These are phyloP conservation scores for Peromyscus aztecus DNA, from an alignment of 2,797 vertebrate species.

Conservation along the genomic window DNA sequence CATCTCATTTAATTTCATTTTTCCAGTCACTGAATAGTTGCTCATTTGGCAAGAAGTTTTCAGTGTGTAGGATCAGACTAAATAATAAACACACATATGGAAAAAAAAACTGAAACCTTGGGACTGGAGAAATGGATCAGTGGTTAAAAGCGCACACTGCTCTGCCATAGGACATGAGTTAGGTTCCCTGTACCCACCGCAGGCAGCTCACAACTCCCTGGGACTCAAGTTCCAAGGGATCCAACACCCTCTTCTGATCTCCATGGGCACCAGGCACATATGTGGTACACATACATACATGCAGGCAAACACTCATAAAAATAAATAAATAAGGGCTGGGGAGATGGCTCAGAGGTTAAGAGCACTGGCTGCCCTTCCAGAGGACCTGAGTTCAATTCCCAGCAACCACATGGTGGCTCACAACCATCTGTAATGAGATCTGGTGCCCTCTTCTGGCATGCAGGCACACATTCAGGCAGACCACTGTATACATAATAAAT, in stretches of 20 bases:
- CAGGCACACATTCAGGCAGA: too few relatives aligned
- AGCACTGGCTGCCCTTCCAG: too few relatives aligned
- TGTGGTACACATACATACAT: not conserved
- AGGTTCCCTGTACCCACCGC: not conserved
- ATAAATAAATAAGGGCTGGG: not conserved
- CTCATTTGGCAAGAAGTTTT: constrained; percentile 21
- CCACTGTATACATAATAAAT: too few relatives aligned
- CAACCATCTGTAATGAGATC: too few relatives aligned
- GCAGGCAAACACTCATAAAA: not conserved
- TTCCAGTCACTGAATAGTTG: not conserved
- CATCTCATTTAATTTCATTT: not conserved
- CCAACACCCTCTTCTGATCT: not conserved
- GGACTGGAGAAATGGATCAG: not conserved
- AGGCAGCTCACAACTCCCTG: not conserved
- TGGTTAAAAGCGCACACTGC: not conserved
- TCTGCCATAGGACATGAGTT: not conserved
- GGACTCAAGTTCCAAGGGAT: not conserved
- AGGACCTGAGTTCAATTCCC: too few relatives aligned
- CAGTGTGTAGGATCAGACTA: not conserved
- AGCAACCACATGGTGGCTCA: too few relatives aligned
- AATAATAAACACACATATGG: not conserved
- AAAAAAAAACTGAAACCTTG: not conserved
- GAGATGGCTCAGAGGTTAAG: too few relatives aligned
- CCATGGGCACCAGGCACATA: not conserved
- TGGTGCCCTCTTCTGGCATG: too few relatives aligned